Evolutionary conservation across 2,797 vertebrate species (phyloP).

Genomic region (Holocentrus rufus): DNA sequence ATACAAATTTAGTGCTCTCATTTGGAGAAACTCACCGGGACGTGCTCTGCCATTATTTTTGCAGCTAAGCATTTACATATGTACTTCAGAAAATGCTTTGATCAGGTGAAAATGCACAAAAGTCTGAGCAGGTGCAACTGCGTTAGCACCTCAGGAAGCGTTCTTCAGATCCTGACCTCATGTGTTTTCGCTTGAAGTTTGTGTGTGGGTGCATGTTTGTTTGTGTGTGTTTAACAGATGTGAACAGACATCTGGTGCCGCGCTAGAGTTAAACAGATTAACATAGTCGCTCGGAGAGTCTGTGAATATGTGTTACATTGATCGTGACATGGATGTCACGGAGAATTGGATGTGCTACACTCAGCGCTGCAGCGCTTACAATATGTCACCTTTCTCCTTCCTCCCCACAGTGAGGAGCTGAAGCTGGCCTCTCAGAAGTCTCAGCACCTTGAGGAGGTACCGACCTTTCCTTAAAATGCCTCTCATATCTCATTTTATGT

Average conservation of each 20-base stretch:
- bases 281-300: neutral
- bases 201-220: neutral
- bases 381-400: conserved; percentile 8
- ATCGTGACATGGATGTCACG: conserved; percentile 19
- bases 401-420: conserved; percentile 85
- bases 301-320: neutral
- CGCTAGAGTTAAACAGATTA: neutral
- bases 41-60: too few relatives aligned
- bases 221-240: conserved; percentile 12
- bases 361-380: neutral
- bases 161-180: neutral
- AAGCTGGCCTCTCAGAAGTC: conserved; percentile 91
- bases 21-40: too few relatives aligned
- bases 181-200: neutral
- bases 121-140: neutral
- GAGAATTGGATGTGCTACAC: neutral
- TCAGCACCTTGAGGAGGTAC: conserved; percentile 85
- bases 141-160: too few relatives aligned
- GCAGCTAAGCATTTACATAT: too few relatives aligned
- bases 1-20: too few relatives aligned
- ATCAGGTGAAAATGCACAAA: neutral
- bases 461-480: neutral
- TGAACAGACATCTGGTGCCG: conserved; percentile 12
- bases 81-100: too few relatives aligned
- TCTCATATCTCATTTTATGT: neutral